Base-by-base conservation (phyloP, 2,113 vertebrate species). In the Podarcis muralis region DNA sequence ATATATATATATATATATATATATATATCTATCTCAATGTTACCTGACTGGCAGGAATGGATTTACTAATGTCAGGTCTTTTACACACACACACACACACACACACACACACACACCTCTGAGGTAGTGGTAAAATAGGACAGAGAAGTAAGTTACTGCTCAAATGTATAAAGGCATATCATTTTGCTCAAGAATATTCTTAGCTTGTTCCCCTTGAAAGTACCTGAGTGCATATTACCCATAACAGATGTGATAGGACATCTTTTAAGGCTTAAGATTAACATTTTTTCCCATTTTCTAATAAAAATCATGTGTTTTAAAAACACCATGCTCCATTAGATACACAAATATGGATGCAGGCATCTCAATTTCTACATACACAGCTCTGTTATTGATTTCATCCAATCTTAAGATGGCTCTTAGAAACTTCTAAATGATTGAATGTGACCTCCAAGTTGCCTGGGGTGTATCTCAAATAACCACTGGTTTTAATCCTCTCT, bases 401-500 rank as follows among this genome's bases (percentile, higher is more conserved):
- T 84, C 23, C 30, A 57, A 35, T 30, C 74, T 86, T 84, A 90
- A 92, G 81, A 92, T 18, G 88, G 79, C 77, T 6, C 81, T 84
- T 91, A 75, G 68, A 91, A 88, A 88, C 27, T 22, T 90, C 43
- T 76, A 92, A 92, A 87, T 79, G 75, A 84, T 74, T 62, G 15
- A 66, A 65, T 68, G 84, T 66, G 90, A 92, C 30, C 15, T 86
- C 83, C 77, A 89, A 85, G 80, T 79, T 25, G 86, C 87, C 84
- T 83, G 80, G 80, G 88, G 71, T 80, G 90, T 83, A 66, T 85
- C 81, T 89, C 89, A 92, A 89, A 85, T 76, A 94, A 27, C 30
- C 6, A 86, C 69, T 32, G 57, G 92, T 94, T 90, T 83, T 88
- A 91, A 90, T 92, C 78, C 59, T 65, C 86, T 79, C 66, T 91